Conservation (phyloP, 2,797 vertebrate species). For the Epinephelus awoara region DNA sequence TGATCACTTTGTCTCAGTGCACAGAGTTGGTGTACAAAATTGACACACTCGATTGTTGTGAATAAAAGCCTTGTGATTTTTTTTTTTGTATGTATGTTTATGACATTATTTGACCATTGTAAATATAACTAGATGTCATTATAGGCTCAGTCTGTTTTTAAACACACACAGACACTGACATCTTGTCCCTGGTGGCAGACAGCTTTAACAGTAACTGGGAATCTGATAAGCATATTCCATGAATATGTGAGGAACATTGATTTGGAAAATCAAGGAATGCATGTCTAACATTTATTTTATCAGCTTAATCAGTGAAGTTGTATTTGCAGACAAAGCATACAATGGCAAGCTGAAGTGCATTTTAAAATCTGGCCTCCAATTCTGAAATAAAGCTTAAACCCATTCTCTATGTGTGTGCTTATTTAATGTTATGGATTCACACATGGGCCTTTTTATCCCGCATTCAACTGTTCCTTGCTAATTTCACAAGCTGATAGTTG, state of each 20-base stretch:
- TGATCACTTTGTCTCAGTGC: conserved; percentile 94
- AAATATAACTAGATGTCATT: conserved; percentile 28
- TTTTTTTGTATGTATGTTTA: conserved; percentile 22
- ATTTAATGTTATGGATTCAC: conserved; percentile 51
- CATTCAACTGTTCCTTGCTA: conserved; percentile 55
- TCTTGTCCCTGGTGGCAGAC: conserved; percentile 2
- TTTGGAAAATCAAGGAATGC: conserved; percentile 30
- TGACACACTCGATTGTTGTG: conserved; percentile 32
- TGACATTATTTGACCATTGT: conserved; percentile 20
- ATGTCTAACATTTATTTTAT: conserved; percentile 10
- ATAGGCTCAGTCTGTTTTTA: conserved; percentile 22
- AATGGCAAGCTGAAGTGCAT: conserved; percentile 3
- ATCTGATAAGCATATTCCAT: conserved; percentile 25
- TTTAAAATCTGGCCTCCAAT: conserved; percentile 21
- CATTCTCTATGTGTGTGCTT: conserved; percentile 28
- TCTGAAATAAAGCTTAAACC: conserved; percentile 27
- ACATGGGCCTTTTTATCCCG: conserved; percentile 34
- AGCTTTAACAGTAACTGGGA: not conserved
- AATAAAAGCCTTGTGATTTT: conserved; percentile 18
- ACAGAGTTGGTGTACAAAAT: conserved; percentile 83
- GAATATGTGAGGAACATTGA: conserved; percentile 24
- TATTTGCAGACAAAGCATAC: conserved; percentile 27
- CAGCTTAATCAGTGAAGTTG: conserved; percentile 17
- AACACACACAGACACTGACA: not conserved
- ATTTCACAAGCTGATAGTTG: conserved; percentile 69